Conservation (phyloP, 2,797 vertebrate genomes). For the Lepilemur septentrionalis region DNA sequence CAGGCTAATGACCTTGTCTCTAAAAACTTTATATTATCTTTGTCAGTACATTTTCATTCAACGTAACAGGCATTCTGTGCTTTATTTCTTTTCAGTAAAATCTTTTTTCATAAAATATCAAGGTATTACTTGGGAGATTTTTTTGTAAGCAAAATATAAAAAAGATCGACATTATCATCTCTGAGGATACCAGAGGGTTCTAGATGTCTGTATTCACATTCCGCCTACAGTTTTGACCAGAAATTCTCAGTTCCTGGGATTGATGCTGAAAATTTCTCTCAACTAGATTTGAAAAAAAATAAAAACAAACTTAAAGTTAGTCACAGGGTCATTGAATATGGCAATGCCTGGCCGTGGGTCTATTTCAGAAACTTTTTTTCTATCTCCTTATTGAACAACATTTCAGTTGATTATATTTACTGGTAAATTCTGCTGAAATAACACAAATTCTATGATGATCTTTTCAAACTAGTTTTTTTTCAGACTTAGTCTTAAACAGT, state of each 20-base stretch:
- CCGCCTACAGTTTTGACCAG: neutral
- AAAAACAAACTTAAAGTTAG: neutral
- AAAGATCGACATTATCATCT: neutral
- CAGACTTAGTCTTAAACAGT: neutral
- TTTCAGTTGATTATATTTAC: neutral
- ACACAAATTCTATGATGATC: neutral
- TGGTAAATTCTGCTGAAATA: neutral
- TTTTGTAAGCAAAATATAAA: constrained; percentile 5
- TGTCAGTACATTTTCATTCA: neutral
- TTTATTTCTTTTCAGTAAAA: neutral
- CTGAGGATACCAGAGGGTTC: neutral
- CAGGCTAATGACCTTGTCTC: neutral
- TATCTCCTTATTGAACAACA: neutral
- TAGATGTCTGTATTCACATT: neutral
- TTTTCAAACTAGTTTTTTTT: neutral
- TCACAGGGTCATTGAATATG: neutral
- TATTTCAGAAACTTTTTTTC: neutral
- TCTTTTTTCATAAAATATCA: neutral
- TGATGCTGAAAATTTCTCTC: neutral
- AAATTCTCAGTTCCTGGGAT: neutral
- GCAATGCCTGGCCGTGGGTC: neutral
- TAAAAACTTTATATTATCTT: neutral
- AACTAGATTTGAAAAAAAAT: neutral
- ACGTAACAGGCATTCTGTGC: neutral
- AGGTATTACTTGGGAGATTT: neutral